These are phyloP conservation scores for Alosa alosa DNA, from an alignment of 2,113 vertebrate genomes.

Conservation along the genomic window DNA sequence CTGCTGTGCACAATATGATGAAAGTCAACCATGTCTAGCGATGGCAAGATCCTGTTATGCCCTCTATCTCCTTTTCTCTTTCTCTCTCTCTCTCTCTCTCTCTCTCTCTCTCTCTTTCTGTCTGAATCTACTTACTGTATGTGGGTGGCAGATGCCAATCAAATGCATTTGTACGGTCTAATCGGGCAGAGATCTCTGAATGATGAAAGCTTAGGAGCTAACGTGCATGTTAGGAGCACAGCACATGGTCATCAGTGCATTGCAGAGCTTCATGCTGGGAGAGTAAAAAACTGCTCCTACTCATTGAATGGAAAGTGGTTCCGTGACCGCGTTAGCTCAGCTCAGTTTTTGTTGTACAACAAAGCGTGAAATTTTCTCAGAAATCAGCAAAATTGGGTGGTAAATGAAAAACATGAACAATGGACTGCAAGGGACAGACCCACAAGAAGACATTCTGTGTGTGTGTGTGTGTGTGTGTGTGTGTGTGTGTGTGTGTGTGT, in stretches of 20 bases:
- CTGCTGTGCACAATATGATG: background rate
- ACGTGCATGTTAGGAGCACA: background rate
- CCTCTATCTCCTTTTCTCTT: background rate
- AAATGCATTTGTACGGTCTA: background rate
- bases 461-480: conserved; percentile 16
- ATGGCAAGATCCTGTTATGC: background rate
- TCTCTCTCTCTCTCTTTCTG: background rate
- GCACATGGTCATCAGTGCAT: background rate
- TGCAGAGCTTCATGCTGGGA: background rate
- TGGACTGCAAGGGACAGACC: conserved; percentile 23
- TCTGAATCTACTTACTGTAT: background rate
- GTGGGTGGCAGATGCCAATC: conserved; percentile 8
- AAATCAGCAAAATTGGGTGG: conserved; percentile 56
- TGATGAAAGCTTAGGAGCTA: background rate
- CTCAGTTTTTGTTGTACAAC: conserved; percentile 59
- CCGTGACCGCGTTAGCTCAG: conserved; percentile 52
- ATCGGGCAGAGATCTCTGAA: background rate
- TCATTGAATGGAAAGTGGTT: conserved; percentile 60
- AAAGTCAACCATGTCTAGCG: background rate
- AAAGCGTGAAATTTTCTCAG: conserved; percentile 52
- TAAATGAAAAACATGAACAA: conserved; percentile 54
- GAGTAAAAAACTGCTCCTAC: conserved; percentile 36
- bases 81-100: background rate
- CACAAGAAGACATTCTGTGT: conserved; percentile 29
- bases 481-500: background rate